Evolutionary conservation across 2,888 invertebrate species (phyloP), one percentile per base, ranked within the genome.

Genomic region (Malacosoma neustria): DNA sequence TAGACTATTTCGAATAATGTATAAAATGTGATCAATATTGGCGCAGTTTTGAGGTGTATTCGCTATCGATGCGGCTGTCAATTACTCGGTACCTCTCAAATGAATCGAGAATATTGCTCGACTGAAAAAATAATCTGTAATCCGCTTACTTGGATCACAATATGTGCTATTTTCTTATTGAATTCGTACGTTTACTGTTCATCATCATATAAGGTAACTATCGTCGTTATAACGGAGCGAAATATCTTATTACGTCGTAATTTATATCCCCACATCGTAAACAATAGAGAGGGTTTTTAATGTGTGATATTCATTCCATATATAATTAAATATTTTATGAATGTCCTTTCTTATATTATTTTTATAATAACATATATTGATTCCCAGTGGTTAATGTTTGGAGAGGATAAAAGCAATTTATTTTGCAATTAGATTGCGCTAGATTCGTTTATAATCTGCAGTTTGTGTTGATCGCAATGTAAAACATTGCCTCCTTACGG

Each of bases 91-190:
- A 75, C 77, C 81, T 80, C 80, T 80, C 80, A 71, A 60, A 67
- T 52, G 61, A 64, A 70, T 81, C 82, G 82, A 80, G 80, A 77
- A 71, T 64, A 60, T 66, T 59, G 62, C 81, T 81, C 80, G 80
- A 82, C 76, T 82, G 81, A 82, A 73, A 70, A 62, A 69, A 67
- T 64, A 67, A 77, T 84, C 81, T 82, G 72, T 77, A 81, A 79
- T 82, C 84, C 84, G 84, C 84, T 85, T 84, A 85, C 79, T 81
- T 73, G 82, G 81, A 84, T 67, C 85, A 85, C 71, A 68, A 59
- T 80, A 82, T 84, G 79, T 80, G 79, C 82, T 81, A 77, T 82
- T 82, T 81, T 82, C 74, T 72, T 82, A 82, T 69, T 73, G 68
- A 71, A 76, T 75, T 79, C 72, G 74, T 77, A 80, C 73, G 58